Evolutionary conservation across 2,888 invertebrate genomes (phyloP), one percentile per base, ranked within the genome.

Genomic region (Drosophila buzzatii): DNA sequence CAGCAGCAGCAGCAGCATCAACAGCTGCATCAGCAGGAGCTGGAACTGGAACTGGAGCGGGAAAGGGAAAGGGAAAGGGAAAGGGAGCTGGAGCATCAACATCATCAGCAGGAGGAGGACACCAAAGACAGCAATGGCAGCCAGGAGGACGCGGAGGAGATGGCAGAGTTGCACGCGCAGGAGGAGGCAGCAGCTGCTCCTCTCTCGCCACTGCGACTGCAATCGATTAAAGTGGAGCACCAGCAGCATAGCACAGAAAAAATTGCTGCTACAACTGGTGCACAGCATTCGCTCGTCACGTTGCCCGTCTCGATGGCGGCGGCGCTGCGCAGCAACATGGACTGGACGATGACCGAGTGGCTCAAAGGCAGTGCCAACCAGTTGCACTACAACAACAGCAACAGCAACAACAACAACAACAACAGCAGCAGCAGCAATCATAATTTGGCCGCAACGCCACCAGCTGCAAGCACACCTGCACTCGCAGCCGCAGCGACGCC

Each of bases 271-370:
- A 53, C 75, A 14, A 60, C 55, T 9, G 72, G 59, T 9, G 72
- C 61, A 9, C 85, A 84, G 33, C 84, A 76, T 20, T 88, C 76
- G 59, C 56, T 80, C 57, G 80, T 81, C 9, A 52, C 80, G 16
- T 47, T 85, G 66, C 75, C 89, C 6, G 71, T 64, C 16, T 60
- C 70, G 31, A 75, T 78, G 64, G 80, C 80, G 27, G 75, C 79
- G 5, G 79, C 83, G n/a, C 52, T 76, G 70, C 76, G 76, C 61
- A 73, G 66, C 61, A 80, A 79, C 70, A 76, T 91, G 62, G 91
- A 92, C 71, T 82, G 91, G 82, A 75, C 83, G 58, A 91, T 91
- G 55, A 81, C 87, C 71, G 91, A 92, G 66, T 91, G 91, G 91
- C 74, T 92, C 5, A 91, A 91, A 73, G 76, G 80, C 73, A 85